A percentile compares a stretch with the other conserved stretches of the same genome.
Evolutionary conservation across 2,797 vertebrate species (phyloP).

Genomic region (Poeciliopsis infans): DNA sequence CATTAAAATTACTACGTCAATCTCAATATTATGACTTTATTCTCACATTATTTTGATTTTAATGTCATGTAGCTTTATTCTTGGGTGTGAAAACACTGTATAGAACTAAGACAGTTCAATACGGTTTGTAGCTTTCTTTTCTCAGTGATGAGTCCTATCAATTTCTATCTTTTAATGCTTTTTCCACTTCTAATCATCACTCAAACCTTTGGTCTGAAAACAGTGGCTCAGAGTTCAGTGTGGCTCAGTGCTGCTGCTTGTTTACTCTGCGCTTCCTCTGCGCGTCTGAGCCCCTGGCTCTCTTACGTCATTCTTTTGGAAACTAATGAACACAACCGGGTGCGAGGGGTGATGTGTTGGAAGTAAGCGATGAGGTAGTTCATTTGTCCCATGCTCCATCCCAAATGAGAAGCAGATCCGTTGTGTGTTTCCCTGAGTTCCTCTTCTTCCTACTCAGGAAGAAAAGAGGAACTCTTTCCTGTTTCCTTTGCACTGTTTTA

Average conservation of each 20-base stretch:
- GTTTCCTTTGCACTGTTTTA: constrained; percentile 58
- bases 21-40: no score
- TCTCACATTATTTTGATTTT: no score
- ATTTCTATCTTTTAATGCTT: neutral
- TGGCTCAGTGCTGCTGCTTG: constrained; percentile 59
- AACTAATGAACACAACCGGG: constrained; percentile 62
- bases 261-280: constrained; percentile 81
- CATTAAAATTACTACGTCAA: no score
- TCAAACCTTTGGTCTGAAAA: constrained; percentile 44
- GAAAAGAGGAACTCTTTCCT: constrained; percentile 28
- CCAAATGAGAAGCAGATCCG: constrained; percentile 75
- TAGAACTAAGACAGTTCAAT: neutral
- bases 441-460: constrained; percentile 29
- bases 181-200: neutral
- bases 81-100: neutral
- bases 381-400: constrained; percentile 64
- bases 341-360: constrained; percentile 52
- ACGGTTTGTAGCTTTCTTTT: neutral
- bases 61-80: no score
- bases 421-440: constrained; percentile 58
- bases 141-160: neutral
- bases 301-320: constrained; percentile 78
- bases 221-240: constrained; percentile 33
- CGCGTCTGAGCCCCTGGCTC: constrained; percentile 74
- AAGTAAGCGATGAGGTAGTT: constrained; percentile 78